Base-by-base conservation (phyloP, 2,797 vertebrate genomes). In the Petrocephalus sullivani region DNA sequence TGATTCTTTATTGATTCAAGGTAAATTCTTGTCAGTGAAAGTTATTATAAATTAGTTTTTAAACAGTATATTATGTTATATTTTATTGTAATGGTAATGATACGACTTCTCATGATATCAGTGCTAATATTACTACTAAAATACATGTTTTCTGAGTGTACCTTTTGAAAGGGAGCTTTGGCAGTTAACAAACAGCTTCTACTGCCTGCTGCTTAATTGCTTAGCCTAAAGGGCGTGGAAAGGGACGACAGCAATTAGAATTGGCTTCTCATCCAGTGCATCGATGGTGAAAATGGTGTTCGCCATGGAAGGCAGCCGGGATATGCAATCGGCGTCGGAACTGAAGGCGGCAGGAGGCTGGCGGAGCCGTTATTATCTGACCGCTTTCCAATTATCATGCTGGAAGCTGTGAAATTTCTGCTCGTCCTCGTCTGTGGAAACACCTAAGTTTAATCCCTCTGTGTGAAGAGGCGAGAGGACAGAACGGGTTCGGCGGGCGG, bases 311-410 rank as follows among this genome's bases (percentile, higher is more conserved):
- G 86, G 19, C 85, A 75, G 60, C 19, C 49, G 46, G 49, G 86
- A 71, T 87, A 37, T 54, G 21, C 86, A 78, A 86, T 53, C 86
- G 87, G 87, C 85, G 53, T 56, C n/a, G 14, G 51, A 85, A 49
- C 88, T 14, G n/a, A 71, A 54, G 81, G 4, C 51, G 46, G 84
- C 37, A 12, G 41, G 82, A 60, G 75, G 28, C n/a, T 57, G 21
- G 56, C 51, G 56, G 87, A 87, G 60, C 61, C 61, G 60, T n/a
- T 86, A 58, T 88, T 67, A 88, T 61, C n/a, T 37, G 58, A 71
- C 61, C 46, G 83, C 33, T 85, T 53, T 88, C 88, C 88, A 91
- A 87, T 91, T 90, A 87, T 86, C 88, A 67, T 61, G 16, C 86
- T 53, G n/a, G 57, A 81, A 89, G 87, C 78, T 90, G 88, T 60